Percentiles rank a stretch among this genome's conserved stretches.
These are phyloP conservation scores for Drosophila ustulata DNA, from an alignment of 2,888 invertebrate genomes.

Conservation along the genomic window DNA sequence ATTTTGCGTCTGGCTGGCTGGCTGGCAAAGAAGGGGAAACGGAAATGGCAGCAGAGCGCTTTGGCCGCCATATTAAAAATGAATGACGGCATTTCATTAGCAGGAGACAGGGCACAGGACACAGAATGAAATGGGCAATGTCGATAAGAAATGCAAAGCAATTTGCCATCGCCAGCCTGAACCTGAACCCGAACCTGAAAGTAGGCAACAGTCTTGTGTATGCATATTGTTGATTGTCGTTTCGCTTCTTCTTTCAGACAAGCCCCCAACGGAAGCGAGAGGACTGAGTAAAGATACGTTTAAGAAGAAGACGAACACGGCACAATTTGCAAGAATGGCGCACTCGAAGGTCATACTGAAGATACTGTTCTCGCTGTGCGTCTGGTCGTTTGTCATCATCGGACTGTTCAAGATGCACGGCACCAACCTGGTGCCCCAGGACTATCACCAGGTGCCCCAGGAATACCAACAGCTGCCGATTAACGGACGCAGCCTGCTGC, in stretches of 20 bases:
- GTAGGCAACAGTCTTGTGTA: slow-evolving; percentile 30
- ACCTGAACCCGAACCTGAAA: slow-evolving; percentile 38
- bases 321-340: slow-evolving; percentile 74
- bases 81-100: slow-evolving; percentile 62
- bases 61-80: slow-evolving; percentile 63
- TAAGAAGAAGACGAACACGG: neutral
- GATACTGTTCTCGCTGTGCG: slow-evolving; percentile 84
- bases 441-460: slow-evolving; percentile 82
- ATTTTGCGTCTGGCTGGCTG: slow-evolving; percentile 34
- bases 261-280: neutral
- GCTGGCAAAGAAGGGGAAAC: slow-evolving; percentile 20
- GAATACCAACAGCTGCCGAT: slow-evolving; percentile 83
- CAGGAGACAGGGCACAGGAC: neutral
- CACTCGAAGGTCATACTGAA: slow-evolving; percentile 84
- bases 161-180: slow-evolving; percentile 33
- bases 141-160: slow-evolving; percentile 57
- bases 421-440: slow-evolving; percentile 83
- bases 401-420: slow-evolving; percentile 85
- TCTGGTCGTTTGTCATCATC: slow-evolving; percentile 85
- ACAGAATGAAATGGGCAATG: slow-evolving; percentile 15
- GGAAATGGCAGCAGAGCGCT: slow-evolving; percentile 55
- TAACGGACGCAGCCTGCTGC: slow-evolving; percentile 84
- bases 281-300: neutral
- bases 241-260: slow-evolving; percentile 1
- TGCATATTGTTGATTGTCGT: neutral